Evolutionary conservation across 2,113 vertebrate species (phyloP), one percentile per base, ranked within the genome.

Genomic region (Ceuthmochares aereus): DNA sequence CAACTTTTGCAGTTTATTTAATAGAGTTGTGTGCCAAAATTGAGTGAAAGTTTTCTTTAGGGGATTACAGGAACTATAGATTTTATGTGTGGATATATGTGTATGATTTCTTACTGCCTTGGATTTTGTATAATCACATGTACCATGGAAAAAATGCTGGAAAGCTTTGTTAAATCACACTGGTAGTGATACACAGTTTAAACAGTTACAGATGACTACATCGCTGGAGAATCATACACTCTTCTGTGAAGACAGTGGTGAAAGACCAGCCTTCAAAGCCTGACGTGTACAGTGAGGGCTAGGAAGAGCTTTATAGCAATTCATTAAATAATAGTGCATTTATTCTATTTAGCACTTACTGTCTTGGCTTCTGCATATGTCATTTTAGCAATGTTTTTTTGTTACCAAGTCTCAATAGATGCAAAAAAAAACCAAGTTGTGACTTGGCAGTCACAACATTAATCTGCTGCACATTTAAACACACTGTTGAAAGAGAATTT

Each of bases 401-500:
- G 70, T 66, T 81, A 56, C 19, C 21, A 72, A 64, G 51, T 89
- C 59, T 86, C 51, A 95, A 90, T 56, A 84, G n/a, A 51, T 80
- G 47, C n/a, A 87, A 83, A 92, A 94, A 92, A 94, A 1, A 4
- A 27, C 26, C 23, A 23, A 81, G 79, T 37, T 74, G 56, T 75
- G 40, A 79, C 67, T 84, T 88, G 72, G 55, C 66, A 93, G 85
- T 70, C 87, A 93, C 72, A 95, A 68, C 84, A 84, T 79, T 67
- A 91, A 54, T 77, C 84, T 81, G 76, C 62, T 66, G 67, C 54
- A 58, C 70, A 83, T 87, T 90, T 90, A 92, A 88, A 47, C 76
- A 73, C 85, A 78, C 45, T 60, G 75, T 76, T 90, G 60, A 95
- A 97, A 93, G 85, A 89, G 89, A 95, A 81, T 88, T 96, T 95